These are phyloP conservation scores for Thecophora atra DNA, from an alignment of 2,888 invertebrate genomes.

Conservation along the genomic window DNA sequence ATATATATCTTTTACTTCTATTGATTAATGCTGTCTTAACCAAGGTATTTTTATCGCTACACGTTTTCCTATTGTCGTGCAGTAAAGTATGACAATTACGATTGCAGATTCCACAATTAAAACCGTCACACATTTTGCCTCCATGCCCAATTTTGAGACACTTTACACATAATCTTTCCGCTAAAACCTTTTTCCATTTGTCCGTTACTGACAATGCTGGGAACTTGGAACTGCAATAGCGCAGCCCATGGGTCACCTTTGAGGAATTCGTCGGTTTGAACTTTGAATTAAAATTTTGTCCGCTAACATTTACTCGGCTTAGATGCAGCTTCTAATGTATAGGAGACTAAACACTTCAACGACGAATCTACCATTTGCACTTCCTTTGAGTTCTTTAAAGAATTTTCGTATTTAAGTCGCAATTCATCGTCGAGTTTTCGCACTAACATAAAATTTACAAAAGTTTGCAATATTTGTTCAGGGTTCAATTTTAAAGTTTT, in stretches of 20 bases:
- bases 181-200: not conserved
- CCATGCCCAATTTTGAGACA: conserved; percentile 15
- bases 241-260: not conserved
- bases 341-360: not conserved
- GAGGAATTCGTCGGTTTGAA: not conserved
- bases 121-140: not conserved
- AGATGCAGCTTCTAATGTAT: not conserved
- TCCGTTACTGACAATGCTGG: not conserved
- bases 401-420: conserved; percentile 1
- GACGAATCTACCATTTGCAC: not conserved
- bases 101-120: conserved; percentile 16
- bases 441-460: not conserved
- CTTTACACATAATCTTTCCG: conserved; percentile 15
- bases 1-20: not conserved
- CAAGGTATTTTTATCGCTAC: not conserved
- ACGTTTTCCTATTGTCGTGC: not conserved
- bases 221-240: not conserved
- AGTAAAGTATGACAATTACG: conserved; percentile 5
- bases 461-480: not conserved
- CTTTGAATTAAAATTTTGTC: not conserved
- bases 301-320: not conserved
- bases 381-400: not conserved
- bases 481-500: not conserved
- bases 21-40: not conserved
- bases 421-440: not conserved